Conservation (phyloP, 2,797 vertebrate species). For the Leptoclinus maculatus region DNA sequence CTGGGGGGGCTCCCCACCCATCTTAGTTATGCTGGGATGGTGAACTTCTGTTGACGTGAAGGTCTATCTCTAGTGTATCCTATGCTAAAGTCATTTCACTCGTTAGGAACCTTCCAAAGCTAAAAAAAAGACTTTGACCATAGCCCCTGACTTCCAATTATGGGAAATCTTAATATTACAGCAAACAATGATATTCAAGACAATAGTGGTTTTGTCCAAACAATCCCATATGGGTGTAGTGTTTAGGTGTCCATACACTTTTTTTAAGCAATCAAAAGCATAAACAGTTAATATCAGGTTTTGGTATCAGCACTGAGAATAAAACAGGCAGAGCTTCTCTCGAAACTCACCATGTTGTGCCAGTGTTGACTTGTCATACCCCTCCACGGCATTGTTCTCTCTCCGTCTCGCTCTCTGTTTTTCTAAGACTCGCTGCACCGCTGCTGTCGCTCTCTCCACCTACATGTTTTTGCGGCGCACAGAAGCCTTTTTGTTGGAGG, state of each 20-base stretch:
- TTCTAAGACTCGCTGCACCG: constrained; percentile 17
- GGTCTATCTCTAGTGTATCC: no score
- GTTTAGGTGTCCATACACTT: neutral
- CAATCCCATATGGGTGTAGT: neutral
- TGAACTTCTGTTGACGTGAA: no score
- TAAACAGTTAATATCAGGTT: constrained; percentile 6
- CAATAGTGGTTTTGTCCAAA: neutral
- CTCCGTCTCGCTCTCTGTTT: constrained; percentile 18
- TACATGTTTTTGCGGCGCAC: constrained; percentile 63
- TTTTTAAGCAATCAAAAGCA: neutral
- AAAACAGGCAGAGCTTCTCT: neutral
- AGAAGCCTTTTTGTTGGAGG: constrained; percentile 52
- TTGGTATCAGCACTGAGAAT: constrained; percentile 6
- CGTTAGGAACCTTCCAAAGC: neutral
- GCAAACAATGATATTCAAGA: neutral
- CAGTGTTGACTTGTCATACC: constrained; percentile 13
- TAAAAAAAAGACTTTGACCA: neutral
- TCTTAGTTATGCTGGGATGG: no score
- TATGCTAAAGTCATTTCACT: no score
- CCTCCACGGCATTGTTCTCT: constrained; percentile 26
- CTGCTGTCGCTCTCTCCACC: constrained; percentile 52
- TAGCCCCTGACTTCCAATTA: neutral
- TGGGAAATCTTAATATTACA: neutral
- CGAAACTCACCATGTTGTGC: constrained; percentile 6
- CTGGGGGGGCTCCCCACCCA: no score